These are phyloP conservation scores for Pomacea maculata DNA, from an alignment of 1,140 invertebrate species.

Conservation along the genomic window DNA sequence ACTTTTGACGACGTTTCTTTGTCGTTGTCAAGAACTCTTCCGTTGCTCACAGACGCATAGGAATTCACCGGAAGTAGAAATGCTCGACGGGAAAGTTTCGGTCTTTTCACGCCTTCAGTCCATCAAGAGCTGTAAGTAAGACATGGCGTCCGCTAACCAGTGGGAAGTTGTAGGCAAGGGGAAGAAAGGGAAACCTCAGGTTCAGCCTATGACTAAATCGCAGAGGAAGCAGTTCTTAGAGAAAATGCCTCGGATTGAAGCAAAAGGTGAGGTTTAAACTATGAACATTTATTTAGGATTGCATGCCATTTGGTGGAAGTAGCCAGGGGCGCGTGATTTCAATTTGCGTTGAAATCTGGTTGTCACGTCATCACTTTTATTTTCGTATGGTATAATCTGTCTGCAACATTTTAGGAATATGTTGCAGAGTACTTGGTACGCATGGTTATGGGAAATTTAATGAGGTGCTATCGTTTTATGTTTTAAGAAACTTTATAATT, in stretches of 20 bases:
- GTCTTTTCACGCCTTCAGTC: background rate
- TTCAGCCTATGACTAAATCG: conserved; percentile 37
- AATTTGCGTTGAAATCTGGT: too few species aligned
- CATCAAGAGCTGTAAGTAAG: conserved; percentile 1
- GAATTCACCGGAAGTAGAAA: conserved; percentile 13
- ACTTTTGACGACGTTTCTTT: background rate
- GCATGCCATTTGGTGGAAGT: background rate
- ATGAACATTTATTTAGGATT: background rate
- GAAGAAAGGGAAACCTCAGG: conserved; percentile 49
- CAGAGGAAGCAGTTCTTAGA: conserved; percentile 51
- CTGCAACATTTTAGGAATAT: too few species aligned
- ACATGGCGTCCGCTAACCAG: conserved; percentile 46
- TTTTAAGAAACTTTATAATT: too few species aligned
- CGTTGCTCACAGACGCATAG: background rate
- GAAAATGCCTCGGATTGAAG: conserved; percentile 54
- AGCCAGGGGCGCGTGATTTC: background rate
- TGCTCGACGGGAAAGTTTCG: conserved; percentile 9
- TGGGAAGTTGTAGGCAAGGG: conserved; percentile 58
- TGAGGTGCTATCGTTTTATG: too few species aligned
- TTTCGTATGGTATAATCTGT: too few species aligned
- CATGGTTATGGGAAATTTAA: too few species aligned
- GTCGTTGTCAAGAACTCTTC: conserved; percentile 22
- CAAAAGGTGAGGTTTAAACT: conserved; percentile 34
- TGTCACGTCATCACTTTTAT: conserved; percentile 18
- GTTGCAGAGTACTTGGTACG: too few species aligned